Conservation (phyloP, 2,888 invertebrate species). For the Parthenolecanium corni region DNA sequence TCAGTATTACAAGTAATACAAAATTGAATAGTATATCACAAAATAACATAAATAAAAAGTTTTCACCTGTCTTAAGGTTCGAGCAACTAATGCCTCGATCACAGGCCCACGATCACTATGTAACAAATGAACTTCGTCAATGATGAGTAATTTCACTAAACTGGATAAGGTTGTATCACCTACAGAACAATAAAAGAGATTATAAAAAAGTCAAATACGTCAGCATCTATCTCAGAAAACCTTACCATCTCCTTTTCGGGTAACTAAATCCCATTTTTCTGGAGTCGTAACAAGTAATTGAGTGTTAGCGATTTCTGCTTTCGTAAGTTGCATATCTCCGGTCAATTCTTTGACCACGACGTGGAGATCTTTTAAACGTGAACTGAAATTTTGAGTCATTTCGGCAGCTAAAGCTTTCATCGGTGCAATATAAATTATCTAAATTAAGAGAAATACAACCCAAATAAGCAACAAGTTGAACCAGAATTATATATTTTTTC, state of each 20-base stretch:
- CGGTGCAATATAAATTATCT: constrained; percentile 97
- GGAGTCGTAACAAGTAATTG: constrained; percentile 98
- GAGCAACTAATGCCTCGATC: constrained; percentile 89
- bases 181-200: constrained; percentile 33
- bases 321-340: constrained; percentile 95
- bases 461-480: no score
- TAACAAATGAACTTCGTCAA: constrained; percentile 92
- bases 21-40: background rate
- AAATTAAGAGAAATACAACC: no score
- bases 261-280: constrained; percentile 99
- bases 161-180: constrained; percentile 81
- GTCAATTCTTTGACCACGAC: constrained; percentile 84
- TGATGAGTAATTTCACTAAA: constrained; percentile 83
- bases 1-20: no score
- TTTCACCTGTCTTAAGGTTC: constrained; percentile 69
- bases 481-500: no score
- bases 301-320: constrained; percentile 84
- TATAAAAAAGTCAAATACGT: background rate
- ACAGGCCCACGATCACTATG: constrained; percentile 97
- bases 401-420: constrained; percentile 99
- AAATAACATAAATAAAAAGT: background rate
- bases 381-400: constrained; percentile 90
- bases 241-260: constrained; percentile 77
- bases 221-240: constrained; percentile 1
- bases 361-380: constrained; percentile 59